Percentiles rank a stretch among this genome's conserved stretches.
Conservation (phyloP, 2,797 vertebrate species). For the Sebastes flavidus region DNA sequence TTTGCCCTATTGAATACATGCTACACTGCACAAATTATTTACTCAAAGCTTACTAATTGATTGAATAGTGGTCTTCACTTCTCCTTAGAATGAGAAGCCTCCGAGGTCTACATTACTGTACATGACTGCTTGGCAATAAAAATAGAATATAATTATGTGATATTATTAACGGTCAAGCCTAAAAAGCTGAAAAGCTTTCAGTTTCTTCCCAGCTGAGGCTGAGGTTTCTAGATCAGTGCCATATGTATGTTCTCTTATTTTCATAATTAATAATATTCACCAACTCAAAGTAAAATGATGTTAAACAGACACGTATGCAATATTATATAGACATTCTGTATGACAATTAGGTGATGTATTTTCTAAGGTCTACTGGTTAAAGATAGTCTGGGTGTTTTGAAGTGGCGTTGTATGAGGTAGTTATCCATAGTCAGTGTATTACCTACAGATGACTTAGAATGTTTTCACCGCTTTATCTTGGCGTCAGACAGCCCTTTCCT, state of each 20-base stretch:
- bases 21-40: slow-evolving; percentile 14
- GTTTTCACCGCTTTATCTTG: too few relatives aligned
- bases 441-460: too few relatives aligned
- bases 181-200: not conserved
- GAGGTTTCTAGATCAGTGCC: not conserved
- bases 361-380: not conserved
- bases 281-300: not conserved
- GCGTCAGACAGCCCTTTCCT: too few relatives aligned
- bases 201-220: not conserved
- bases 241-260: not conserved
- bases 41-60: slow-evolving; percentile 22
- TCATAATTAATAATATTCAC: not conserved
- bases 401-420: too few relatives aligned
- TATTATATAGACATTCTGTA: not conserved
- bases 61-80: not conserved
- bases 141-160: not conserved
- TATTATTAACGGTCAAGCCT: not conserved
- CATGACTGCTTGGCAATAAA: not conserved
- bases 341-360: not conserved
- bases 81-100: not conserved
- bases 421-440: too few relatives aligned
- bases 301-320: not conserved
- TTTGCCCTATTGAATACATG: slow-evolving; percentile 24
- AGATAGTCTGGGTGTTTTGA: too few relatives aligned
- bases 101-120: not conserved